phyloP scores from a whole-genome alignment of 2,888 invertebrate species.

The Bunonema sp. region DNA sequence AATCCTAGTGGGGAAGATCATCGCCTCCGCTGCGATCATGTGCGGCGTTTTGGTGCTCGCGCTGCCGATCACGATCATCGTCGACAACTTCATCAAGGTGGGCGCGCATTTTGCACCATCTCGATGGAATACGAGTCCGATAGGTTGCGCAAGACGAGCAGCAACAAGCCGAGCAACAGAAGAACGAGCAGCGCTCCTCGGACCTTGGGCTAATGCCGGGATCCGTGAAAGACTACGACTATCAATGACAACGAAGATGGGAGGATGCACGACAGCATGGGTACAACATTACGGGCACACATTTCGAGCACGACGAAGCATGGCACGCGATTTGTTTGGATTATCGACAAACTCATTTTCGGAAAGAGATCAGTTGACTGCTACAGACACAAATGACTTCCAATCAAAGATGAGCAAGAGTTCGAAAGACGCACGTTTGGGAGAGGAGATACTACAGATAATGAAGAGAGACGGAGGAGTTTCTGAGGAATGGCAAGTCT shows the following conservation, averaged over 20 bases:
- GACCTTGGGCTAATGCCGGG: constrained; percentile 22
- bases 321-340: no score
- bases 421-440: no score
- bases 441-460: no score
- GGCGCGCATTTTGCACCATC: neutral
- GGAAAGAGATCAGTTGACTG: no score
- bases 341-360: no score
- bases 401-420: no score
- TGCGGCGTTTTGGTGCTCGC: constrained; percentile 41
- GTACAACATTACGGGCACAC: no score
- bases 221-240: constrained; percentile 12
- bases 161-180: constrained; percentile 33
- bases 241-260: constrained; percentile 4
- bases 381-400: no score
- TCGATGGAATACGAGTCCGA: neutral
- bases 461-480: no score
- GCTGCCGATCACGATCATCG: constrained; percentile 44
- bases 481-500: no score
- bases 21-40: constrained; percentile 43
- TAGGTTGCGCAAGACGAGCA: constrained; percentile 37
- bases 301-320: no score
- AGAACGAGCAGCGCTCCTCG: constrained; percentile 19
- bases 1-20: constrained; percentile 33
- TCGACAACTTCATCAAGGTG: constrained; percentile 44
- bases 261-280: no score